Evolutionary conservation across 37 sponge, comb jelly and placozoan genomes (phyloP).

Genomic region (Agelas oroides): DNA sequence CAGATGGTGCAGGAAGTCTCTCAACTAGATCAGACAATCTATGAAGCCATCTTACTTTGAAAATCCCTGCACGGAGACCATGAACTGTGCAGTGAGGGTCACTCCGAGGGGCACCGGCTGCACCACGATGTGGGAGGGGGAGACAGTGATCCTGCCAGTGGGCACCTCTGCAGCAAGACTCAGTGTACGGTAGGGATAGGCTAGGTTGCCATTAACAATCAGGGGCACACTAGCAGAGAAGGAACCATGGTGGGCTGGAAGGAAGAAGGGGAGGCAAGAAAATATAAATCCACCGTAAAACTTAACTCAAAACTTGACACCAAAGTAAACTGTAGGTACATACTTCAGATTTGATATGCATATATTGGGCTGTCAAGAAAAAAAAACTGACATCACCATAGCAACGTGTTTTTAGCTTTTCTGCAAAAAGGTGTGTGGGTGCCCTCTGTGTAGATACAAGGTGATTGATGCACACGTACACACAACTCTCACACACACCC

Average conservation of each 20-base stretch:
- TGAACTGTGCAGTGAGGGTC: conserved; percentile 55
- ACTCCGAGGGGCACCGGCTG: conserved; percentile 75
- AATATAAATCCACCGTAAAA: neutral
- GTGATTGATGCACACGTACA: no score
- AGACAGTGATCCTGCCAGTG: conserved; percentile 33
- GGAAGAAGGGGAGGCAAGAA: neutral
- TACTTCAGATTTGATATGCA: neutral
- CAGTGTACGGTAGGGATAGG: conserved; percentile 60
- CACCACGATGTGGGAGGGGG: conserved; percentile 42
- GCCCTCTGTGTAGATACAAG: no score
- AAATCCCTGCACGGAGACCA: conserved; percentile 54
- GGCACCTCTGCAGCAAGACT: conserved; percentile 35
- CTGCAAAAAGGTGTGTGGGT: no score
- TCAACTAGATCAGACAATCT: no score
- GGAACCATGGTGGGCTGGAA: conserved; percentile 42
- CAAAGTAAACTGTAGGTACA: neutral
- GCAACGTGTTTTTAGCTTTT: no score
- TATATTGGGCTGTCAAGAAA: no score
- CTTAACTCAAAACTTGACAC: neutral
- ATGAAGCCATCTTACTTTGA: conserved; percentile 32
- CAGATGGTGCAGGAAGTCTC: no score
- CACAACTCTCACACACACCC: no score
- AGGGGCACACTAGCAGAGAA: conserved; percentile 47
- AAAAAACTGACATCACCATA: no score
- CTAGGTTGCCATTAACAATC: conserved; percentile 37